phyloP scores from a whole-genome alignment of 2,797 vertebrate species.

The Trichosurus vulpecula region DNA sequence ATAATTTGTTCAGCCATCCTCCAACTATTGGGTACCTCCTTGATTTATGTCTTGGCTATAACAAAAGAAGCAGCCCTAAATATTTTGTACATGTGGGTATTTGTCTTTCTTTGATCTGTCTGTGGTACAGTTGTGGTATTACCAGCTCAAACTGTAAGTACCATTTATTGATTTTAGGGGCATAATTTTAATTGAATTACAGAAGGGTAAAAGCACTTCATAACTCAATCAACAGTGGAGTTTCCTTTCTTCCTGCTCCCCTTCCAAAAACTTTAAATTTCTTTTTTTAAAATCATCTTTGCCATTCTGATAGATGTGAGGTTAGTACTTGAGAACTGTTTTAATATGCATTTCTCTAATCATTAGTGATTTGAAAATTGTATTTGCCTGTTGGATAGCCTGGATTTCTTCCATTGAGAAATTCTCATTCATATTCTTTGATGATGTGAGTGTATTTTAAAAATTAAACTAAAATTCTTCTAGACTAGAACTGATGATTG shows the following conservation, averaged over 20 bases:
- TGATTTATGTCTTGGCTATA: not conserved
- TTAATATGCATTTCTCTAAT: not conserved
- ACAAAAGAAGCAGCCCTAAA: not conserved
- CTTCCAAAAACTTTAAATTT: not conserved
- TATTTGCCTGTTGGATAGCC: not conserved
- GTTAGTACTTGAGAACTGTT: not conserved
- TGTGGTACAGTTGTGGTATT: not conserved
- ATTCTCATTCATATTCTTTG: not conserved
- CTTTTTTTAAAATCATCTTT: not conserved
- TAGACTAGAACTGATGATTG: not conserved
- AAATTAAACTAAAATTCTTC: not conserved
- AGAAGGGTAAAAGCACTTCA: not conserved
- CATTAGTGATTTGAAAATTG: not conserved
- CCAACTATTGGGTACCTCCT: not conserved
- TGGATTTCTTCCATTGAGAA: not conserved
- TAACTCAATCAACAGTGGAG: not conserved
- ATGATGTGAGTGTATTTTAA: not conserved
- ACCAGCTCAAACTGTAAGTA: not conserved
- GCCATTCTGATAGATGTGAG: not conserved
- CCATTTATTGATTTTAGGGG: not conserved
- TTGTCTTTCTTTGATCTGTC: not conserved
- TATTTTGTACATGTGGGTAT: not conserved
- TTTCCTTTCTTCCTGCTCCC: not conserved
- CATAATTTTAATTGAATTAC: not conserved
- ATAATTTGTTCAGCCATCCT: not conserved